Evolutionary conservation across 2,888 invertebrate genomes (phyloP), one percentile per base, ranked within the genome.

Genomic region (Camponotus fellah): DNA sequence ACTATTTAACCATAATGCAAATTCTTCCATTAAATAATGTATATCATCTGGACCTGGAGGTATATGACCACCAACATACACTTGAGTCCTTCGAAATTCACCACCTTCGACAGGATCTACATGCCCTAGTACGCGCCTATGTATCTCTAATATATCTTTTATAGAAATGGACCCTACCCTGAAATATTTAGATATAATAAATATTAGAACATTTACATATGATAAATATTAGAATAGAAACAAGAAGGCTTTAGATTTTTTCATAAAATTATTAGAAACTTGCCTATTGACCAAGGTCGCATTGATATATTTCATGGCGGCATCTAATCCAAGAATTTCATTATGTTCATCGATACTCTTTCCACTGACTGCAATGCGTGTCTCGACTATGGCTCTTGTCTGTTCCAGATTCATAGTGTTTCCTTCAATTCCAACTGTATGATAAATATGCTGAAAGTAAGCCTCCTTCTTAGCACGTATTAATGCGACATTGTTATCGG

Each of bases 291-390:
- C 95, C 86, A 98, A 95, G 83, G 97, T 97, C n/a, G 97, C 96
- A 94, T 98, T 96, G 88, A 99, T 97, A 94, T 97, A 99, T 93
- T 98, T 98, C 96, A 99, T 97, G 0, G 99, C 99, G 34, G 98
- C 97, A 95, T 99, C 99, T 93, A 99, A 95, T 43, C 98, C 98
- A 64, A 99, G 95, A 91, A 99, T 98, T 95, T 99, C 99, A 95
- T 99, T 99, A 94, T 99, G 99, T 93, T 99, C 99, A 90, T 98
- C 97, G 72, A 99, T 97, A 93, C 99, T 99, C 95, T 99, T 99
- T 0, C 98, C 98, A 74, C 97, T 97, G 0, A 99, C 97, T 0
- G 97, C 98, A 92, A 98, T 96, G 64, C 97, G 96, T 0, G 99
- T 99, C 95, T 99, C 99, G 34, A 99, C 96, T 85, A 99, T 97